Base-by-base conservation (phyloP, 37 sponge, comb jelly and placozoan genomes). In the Chondrosia reniformis region DNA sequence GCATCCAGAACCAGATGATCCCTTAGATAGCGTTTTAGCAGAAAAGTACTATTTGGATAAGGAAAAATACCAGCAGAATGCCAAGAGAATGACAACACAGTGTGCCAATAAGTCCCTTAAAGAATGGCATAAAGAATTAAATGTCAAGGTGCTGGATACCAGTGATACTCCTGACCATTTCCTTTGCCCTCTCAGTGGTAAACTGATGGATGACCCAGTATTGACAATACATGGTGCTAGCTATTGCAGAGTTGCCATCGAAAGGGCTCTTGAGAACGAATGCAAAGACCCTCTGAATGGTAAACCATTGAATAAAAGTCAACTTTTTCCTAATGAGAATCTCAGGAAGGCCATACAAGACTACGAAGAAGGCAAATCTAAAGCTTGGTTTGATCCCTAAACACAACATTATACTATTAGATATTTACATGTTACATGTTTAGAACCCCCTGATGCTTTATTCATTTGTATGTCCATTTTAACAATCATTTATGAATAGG, bases 1-100 rank as follows among this genome's bases (percentile, higher is more conserved):
- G 24, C n/a, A 62, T 10, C 82, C 82, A 33, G 82, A 81, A 55
- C 82, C 82, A 28, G 74, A 74, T 31, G 82, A 81, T 45, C 82
- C 82, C 8, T 43, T 81, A 22, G 82, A 81, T 45, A 81, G 82
- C 9, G 72, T 44, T 49, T 42, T 79, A 45, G 80, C 80, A 10
- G 67, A 79, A 46, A 49, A 79, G 65, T 79, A 79, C 69, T 79
- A 65, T 37, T 65, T 45, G 31, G 67, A 79, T 45, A 1, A 30
- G 6, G 46, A 62, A 0, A 39, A 40, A n/a, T 79, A 79, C 42
- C 45, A 79, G 33, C 33, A 34, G 45, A 79, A 42, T 45, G 80
- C 80, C 21, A 34, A 43, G 55, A 12, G 25, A 33, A 63, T 45
- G 67, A 66, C 80, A 19, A 1, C 25, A 17, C 46, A 43, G 15